Conservation (phyloP, 2,888 invertebrate species). For the Colostygia pectinataria region DNA sequence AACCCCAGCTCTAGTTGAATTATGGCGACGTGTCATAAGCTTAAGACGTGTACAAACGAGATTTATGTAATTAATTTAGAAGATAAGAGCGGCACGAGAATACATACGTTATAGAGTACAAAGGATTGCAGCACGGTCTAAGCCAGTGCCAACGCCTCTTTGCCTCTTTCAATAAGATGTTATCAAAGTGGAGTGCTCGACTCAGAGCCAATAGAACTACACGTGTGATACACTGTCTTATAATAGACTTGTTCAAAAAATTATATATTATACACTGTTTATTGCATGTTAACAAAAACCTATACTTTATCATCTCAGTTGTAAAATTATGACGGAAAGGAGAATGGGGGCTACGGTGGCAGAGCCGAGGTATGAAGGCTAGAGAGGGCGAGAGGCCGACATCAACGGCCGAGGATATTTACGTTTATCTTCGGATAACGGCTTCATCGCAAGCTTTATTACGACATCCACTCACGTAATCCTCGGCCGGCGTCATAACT, state of each 20-base stretch:
- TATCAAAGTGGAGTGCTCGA: slow-evolving; percentile 33
- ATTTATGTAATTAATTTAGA: slow-evolving; percentile 83
- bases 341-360: slow-evolving; percentile 23
- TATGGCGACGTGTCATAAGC: slow-evolving; percentile 79
- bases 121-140: slow-evolving; percentile 57
- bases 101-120: slow-evolving; percentile 68
- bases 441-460: slow-evolving; percentile 83
- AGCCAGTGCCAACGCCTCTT: slow-evolving; percentile 37
- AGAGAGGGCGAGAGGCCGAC: slow-evolving; percentile 53
- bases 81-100: slow-evolving; percentile 76
- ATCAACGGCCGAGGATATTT: slow-evolving; percentile 76
- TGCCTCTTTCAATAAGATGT: slow-evolving; percentile 39
- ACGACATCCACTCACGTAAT: slow-evolving; percentile 83
- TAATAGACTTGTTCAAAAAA: no score
- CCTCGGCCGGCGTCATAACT: slow-evolving; percentile 81
- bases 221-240: slow-evolving; percentile 11
- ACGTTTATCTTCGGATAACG: slow-evolving; percentile 82
- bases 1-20: slow-evolving; percentile 71
- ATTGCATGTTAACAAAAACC: neutral
- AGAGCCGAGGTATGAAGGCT: slow-evolving; percentile 37
- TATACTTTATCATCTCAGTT: slow-evolving; percentile 41
- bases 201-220: slow-evolving; percentile 26
- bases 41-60: slow-evolving; percentile 82
- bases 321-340: slow-evolving; percentile 48
- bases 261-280: neutral